Evolutionary conservation across 2,888 invertebrate species (phyloP).

Genomic region (Cephus rjabovi): DNA sequence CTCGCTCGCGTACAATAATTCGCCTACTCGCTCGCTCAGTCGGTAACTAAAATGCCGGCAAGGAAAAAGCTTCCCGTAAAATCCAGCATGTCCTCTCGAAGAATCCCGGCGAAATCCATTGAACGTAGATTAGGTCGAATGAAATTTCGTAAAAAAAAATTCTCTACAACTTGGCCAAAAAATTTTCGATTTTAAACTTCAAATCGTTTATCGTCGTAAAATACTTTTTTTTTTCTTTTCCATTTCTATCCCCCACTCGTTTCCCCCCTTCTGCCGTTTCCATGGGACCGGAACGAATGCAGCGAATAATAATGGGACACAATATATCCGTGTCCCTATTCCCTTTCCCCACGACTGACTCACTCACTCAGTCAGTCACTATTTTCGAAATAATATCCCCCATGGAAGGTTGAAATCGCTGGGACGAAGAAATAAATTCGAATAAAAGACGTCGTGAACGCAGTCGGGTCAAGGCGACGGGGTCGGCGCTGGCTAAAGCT

Average conservation of each 20-base stretch:
- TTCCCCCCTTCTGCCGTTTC: neutral
- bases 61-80: too few species aligned
- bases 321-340: neutral
- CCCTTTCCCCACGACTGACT: neutral
- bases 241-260: neutral
- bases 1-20: neutral
- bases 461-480: neutral
- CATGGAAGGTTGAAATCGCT: neutral
- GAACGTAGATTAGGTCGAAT: too few species aligned
- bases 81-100: too few species aligned
- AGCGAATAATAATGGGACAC: neutral
- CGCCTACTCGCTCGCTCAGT: neutral
- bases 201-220: neutral
- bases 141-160: too few species aligned
- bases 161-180: rapidly evolving
- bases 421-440: slow-evolving; percentile 1
- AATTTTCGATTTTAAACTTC: neutral
- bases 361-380: neutral
- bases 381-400: neutral
- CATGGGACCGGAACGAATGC: neutral
- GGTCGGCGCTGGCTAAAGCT: neutral
- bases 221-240: neutral
- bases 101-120: too few species aligned
- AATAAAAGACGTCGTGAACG: neutral
- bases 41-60: neutral